phyloP scores from a whole-genome alignment of 2,797 vertebrate species.

The Amblyraja radiata region DNA sequence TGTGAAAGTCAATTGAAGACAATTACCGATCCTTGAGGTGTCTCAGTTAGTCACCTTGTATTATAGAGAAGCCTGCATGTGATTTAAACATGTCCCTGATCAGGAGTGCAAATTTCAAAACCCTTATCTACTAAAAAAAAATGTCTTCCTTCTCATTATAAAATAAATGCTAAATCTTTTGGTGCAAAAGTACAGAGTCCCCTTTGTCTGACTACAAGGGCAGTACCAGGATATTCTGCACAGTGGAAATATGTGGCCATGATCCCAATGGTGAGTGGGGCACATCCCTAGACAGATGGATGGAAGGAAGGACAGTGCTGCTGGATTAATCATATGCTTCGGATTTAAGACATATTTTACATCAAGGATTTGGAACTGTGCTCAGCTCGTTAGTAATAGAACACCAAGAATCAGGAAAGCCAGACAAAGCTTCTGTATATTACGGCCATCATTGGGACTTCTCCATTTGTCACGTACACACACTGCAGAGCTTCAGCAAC shows the following conservation, averaged over 20 bases:
- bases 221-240: neutral
- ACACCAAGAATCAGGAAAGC: neutral
- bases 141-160: slow-evolving; percentile 31
- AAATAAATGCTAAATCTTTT: neutral
- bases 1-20: slow-evolving; percentile 9
- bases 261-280: neutral
- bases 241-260: neutral
- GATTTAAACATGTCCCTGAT: neutral
- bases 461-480: neutral
- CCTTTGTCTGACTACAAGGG: neutral
- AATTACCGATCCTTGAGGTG: neutral
- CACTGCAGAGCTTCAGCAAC: neutral
- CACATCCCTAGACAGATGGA: neutral
- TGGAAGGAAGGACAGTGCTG: slow-evolving; percentile 24
- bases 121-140: neutral
- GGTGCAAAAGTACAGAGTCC: slow-evolving; percentile 30
- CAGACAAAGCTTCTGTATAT: neutral
- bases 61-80: slow-evolving; percentile 25
- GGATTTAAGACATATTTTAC: neutral
- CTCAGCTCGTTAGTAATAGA: neutral
- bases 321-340: neutral
- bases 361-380: neutral
- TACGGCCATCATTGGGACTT: neutral
- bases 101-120: slow-evolving; percentile 26
- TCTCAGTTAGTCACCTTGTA: neutral